Evolutionary conservation across 2,888 invertebrate species (phyloP), one percentile per base, ranked within the genome.

Genomic region (Stomorhina lunata): DNA sequence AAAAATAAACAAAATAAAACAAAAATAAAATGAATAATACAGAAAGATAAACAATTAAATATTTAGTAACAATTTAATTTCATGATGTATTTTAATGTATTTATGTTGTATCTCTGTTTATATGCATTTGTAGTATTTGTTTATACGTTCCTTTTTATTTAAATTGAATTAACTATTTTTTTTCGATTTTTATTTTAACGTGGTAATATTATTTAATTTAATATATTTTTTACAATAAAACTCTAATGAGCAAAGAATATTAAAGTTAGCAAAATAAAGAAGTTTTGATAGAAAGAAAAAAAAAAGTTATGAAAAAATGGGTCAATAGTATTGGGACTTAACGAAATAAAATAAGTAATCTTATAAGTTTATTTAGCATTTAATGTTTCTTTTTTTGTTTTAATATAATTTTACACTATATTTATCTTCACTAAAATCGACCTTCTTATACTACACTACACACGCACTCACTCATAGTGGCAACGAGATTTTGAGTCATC

Each of bases 31-130:
- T 63, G 7, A 34, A 61, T 32, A 68, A 55, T 81, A 63, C 29
- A 32, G 55, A 43, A 68, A 73, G 45, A 79, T 40, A 79, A 82
- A 76, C 75, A 76, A 59, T 80, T 68, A 69, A 63, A 73, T 73
- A 81, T 81, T 65, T 66, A 78, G 55, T 73, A 81, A 81, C 71
- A 80, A 45, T 71, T 73, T 34, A 73, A 50, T 66, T 80, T 73
- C 20, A 59, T 68, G 66, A 43, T 72, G 65, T 48, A 61, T 69
- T 15, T 63, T 32, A n/a, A n/a, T n/a, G n/a, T n/a, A n/a, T 37
- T 45, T 71, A 6, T 53, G 4, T 40, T 37, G 7, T 63, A 43
- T 43, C 27, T 15, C n/a, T 25, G 32, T 59, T 59, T 55, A 68
- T 68, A 48, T 68, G 66, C 37, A 22, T 65, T 17, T 63, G 20